These are phyloP conservation scores for Tadarida brasiliensis DNA, from an alignment of 2,797 vertebrate genomes.

Conservation along the genomic window DNA sequence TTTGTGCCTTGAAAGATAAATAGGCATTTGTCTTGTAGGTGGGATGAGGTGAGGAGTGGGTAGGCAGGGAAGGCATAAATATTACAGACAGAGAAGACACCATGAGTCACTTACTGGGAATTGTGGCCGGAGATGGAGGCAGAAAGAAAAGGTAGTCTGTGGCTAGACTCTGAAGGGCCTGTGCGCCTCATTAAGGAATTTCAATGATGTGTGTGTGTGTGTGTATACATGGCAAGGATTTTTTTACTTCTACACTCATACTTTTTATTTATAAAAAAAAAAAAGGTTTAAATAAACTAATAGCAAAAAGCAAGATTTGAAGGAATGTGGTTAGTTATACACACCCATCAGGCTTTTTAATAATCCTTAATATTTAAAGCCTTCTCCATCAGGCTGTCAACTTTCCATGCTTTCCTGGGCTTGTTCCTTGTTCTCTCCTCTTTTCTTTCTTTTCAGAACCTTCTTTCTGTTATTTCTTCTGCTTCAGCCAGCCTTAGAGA, in stretches of 20 bases:
- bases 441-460: neutral
- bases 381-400: neutral
- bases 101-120: neutral
- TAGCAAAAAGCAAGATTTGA: constrained; percentile 42
- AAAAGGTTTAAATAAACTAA: constrained; percentile 17
- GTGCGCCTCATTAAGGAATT: neutral
- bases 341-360: neutral
- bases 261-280: neutral
- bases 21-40: neutral
- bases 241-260: neutral
- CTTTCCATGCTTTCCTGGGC: neutral
- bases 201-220: neutral
- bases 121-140: neutral
- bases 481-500: constrained; percentile 21
- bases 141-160: neutral
- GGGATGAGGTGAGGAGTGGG: neutral
- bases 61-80: neutral
- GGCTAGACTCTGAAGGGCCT: neutral
- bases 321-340: constrained; percentile 16
- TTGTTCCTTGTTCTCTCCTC: constrained; percentile 24
- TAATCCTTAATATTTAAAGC: neutral
- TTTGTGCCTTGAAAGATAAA: neutral
- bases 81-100: neutral
- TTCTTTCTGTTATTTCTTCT: neutral
- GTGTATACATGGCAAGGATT: neutral